phyloP scores from a whole-genome alignment of 2,888 invertebrate genomes.

The Leptopilina syphax region DNA sequence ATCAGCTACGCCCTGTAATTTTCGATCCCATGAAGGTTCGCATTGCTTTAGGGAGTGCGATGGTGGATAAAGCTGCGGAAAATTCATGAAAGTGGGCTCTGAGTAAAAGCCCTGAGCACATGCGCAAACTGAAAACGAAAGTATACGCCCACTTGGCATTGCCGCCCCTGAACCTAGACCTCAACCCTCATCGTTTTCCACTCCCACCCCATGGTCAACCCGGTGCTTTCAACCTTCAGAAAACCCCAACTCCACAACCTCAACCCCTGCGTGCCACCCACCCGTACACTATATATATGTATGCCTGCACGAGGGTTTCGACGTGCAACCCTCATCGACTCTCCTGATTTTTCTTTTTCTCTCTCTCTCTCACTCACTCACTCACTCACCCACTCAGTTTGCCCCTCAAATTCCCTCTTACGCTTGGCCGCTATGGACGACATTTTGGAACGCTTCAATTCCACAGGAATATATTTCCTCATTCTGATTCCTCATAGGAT shows the following conservation, averaged over 20 bases:
- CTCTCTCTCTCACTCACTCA: not conserved
- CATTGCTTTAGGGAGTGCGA: slow-evolving; percentile 34
- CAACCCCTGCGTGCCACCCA: slow-evolving; percentile 41
- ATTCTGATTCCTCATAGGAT: not conserved
- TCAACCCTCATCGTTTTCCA: slow-evolving; percentile 70
- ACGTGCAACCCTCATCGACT: slow-evolving; percentile 30
- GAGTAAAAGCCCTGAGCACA: slow-evolving; percentile 55
- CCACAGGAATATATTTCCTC: not conserved
- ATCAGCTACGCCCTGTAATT: slow-evolving; percentile 41
- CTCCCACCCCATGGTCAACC: slow-evolving; percentile 67
- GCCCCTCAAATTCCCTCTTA: not conserved
- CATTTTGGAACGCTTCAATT: slow-evolving; percentile 28
- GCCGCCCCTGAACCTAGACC: slow-evolving; percentile 74
- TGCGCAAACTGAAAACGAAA: slow-evolving; percentile 74
- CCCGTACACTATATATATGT: not conserved
- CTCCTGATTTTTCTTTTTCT: slow-evolving; percentile 43
- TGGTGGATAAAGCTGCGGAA: slow-evolving; percentile 31
- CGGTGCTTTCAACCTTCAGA: slow-evolving; percentile 75
- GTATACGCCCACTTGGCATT: slow-evolving; percentile 72
- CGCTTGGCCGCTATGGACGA: slow-evolving; percentile 31
- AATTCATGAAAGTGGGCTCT: slow-evolving; percentile 36
- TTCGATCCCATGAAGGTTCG: slow-evolving; percentile 35
- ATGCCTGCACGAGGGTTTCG: slow-evolving; percentile 22
- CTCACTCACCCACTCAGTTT: not conserved
- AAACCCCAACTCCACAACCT: slow-evolving; percentile 53